Base-by-base conservation (phyloP, 1,140 invertebrate genomes). In the Bradysia coprophila region DNA sequence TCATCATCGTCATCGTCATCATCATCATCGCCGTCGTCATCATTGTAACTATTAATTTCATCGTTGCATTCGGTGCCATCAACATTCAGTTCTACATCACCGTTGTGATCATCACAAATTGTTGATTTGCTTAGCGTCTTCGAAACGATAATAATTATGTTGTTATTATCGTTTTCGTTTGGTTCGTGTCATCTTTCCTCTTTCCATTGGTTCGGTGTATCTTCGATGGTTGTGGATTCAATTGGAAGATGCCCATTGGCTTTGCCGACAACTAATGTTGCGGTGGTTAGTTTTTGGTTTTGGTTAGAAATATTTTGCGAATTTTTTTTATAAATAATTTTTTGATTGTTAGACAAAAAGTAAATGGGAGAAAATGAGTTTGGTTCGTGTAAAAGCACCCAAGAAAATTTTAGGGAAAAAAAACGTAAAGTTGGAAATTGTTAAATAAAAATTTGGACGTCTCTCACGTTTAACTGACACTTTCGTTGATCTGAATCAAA, bases 171-270 rank as follows among this genome's bases (percentile, higher is more conserved):
- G 45, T 48, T 58, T 54, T 58, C 55, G 46, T 55, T 60, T 51
- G 56, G 49, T 49, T 56, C 55, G 55, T 59, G 58, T 61, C 58
- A 61, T 60, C 58, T 61, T 40, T 61, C 58, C 39, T 46, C 40
- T 22, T 41, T 45, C 43, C 43, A 45, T 24, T 39, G 43, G 21
- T 41, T 41, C 13, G 21, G 9, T 23, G 31, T 32, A 5, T 41
- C 22, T 4, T 41, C 40, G 21, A 40, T 22, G 21, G 13, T 43
- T 42, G 3, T 42, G 6, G 24, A 13, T 28, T 28, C 24, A 28
- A 28, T 13, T 28, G 24, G 24, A 8, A 28, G 13, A 39, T 4
- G 48, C 45, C 34, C 46, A n/a, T 24, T 31, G 21, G 13, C 21
- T n/a, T 41, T 22, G 1, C 18, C 42, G 19, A 22, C 42, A 37